Percentiles rank a stretch among this genome's conserved stretches.
Conservation (phyloP, 2,113 vertebrate genomes). For the Shinisaurus crocodilurus region DNA sequence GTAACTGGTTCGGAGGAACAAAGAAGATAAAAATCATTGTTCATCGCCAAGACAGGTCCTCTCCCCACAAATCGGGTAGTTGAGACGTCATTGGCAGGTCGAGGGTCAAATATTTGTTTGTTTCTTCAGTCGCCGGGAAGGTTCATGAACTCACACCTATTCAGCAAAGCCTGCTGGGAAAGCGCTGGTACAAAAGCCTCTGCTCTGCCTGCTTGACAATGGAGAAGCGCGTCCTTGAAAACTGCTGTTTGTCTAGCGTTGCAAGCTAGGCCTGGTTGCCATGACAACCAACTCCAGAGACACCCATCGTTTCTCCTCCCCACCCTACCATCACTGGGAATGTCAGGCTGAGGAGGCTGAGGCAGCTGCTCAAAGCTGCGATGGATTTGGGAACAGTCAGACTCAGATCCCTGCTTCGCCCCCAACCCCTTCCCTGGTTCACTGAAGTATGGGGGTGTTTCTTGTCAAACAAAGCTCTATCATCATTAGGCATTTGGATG, state of each 20-base stretch:
- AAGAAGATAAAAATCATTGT: not conserved
- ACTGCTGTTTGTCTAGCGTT: constrained; percentile 40
- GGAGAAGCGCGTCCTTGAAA: constrained; percentile 38
- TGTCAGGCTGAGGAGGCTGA: not conserved
- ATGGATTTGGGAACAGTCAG: not conserved
- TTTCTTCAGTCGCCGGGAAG: constrained; percentile 51
- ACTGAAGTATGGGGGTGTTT: not conserved
- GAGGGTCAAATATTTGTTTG: constrained; percentile 57
- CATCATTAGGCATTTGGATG: not conserved
- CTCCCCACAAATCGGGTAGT: not conserved
- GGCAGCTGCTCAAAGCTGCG: not conserved
- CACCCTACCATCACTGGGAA: constrained; percentile 3
- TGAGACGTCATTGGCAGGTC: constrained; percentile 23
- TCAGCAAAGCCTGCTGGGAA: constrained; percentile 58
- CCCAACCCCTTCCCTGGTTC: not conserved
- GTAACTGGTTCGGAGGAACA: not conserved
- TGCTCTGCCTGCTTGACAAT: constrained; percentile 21
- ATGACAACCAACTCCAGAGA: constrained; percentile 43
- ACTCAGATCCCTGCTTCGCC: not conserved
- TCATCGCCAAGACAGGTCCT: not conserved
- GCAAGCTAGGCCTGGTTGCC: constrained; percentile 43
- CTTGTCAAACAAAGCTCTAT: not conserved
- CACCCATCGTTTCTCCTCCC: constrained; percentile 26
- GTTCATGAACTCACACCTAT: constrained; percentile 66
- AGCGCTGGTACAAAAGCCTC: constrained; percentile 33